Conservation (phyloP, 2,888 invertebrate genomes). For the Caenorhabditis imperialis region DNA sequence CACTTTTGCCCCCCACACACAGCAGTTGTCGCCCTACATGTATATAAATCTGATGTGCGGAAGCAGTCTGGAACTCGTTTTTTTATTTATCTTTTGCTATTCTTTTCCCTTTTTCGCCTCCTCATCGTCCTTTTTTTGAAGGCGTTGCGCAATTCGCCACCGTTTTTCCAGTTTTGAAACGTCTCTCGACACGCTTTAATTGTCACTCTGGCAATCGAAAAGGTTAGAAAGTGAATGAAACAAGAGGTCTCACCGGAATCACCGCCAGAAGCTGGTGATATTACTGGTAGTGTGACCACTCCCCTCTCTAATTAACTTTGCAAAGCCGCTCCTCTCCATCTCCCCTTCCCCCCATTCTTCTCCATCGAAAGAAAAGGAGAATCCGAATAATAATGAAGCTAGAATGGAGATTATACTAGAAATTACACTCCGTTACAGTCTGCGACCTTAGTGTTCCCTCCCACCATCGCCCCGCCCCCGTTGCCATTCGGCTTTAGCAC, state of each 20-base stretch:
- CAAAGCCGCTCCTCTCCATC: constrained; percentile 31
- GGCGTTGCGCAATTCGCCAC: no score
- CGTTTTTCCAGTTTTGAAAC: no score
- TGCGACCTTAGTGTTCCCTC: constrained; percentile 41
- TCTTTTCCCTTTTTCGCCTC: constrained; percentile 30
- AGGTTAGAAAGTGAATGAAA: constrained; percentile 37
- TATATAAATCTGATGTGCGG: constrained; percentile 28
- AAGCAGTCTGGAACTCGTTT: constrained; percentile 49
- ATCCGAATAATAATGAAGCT: not conserved
- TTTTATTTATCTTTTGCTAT: constrained; percentile 36
- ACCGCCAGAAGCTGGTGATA: constrained; percentile 24
- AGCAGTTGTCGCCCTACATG: no score
- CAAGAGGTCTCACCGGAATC: constrained; percentile 43
- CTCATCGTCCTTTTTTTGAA: constrained; percentile 12
- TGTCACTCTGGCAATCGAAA: constrained; percentile 32
- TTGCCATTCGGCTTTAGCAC: constrained; percentile 47
- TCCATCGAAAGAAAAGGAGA: not conserved
- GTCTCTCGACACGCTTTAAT: no score
- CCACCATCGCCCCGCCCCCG: constrained; percentile 38
- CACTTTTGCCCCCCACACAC: no score
- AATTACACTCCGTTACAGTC: constrained; percentile 49
- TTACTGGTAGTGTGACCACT: constrained; percentile 30
- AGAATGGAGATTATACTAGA: constrained; percentile 46
- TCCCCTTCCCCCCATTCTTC: not conserved
- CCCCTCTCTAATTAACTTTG: constrained; percentile 40